phyloP scores from a whole-genome alignment of 2,888 invertebrate species.

The Meteorus colon region DNA sequence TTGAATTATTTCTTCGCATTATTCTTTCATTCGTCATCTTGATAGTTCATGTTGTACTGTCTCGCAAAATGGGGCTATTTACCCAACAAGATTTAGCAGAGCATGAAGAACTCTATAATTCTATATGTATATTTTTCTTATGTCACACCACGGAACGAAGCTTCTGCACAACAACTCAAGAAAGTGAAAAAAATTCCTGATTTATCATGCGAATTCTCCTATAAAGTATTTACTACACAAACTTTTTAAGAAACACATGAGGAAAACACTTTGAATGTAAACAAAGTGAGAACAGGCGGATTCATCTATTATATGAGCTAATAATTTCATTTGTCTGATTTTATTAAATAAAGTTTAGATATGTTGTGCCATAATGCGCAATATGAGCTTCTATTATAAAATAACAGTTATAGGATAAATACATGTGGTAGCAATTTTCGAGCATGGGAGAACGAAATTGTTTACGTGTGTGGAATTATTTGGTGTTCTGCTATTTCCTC shows the following conservation, averaged over 20 bases:
- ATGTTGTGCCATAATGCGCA: too few relatives aligned
- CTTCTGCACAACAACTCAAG: background rate
- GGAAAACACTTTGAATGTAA: background rate
- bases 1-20: too few relatives aligned
- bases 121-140: background rate
- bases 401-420: too few relatives aligned
- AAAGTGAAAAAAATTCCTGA: background rate
- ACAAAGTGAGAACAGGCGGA: background rate
- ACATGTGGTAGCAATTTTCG: too few relatives aligned
- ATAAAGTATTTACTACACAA: background rate
- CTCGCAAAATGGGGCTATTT: background rate
- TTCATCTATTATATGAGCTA: background rate
- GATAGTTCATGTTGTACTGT: background rate
- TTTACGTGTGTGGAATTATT: too few relatives aligned
- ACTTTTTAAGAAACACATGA: background rate
- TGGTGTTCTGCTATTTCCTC: too few relatives aligned
- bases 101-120: background rate
- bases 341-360: too few relatives aligned
- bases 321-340: background rate
- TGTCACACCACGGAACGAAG: background rate
- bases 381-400: too few relatives aligned
- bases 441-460: too few relatives aligned
- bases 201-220: background rate
- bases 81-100: conserved; percentile 8
- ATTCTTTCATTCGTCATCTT: too few relatives aligned